These are phyloP conservation scores for Cephus sareptanus DNA, from an alignment of 2,888 invertebrate species.

Conservation along the genomic window DNA sequence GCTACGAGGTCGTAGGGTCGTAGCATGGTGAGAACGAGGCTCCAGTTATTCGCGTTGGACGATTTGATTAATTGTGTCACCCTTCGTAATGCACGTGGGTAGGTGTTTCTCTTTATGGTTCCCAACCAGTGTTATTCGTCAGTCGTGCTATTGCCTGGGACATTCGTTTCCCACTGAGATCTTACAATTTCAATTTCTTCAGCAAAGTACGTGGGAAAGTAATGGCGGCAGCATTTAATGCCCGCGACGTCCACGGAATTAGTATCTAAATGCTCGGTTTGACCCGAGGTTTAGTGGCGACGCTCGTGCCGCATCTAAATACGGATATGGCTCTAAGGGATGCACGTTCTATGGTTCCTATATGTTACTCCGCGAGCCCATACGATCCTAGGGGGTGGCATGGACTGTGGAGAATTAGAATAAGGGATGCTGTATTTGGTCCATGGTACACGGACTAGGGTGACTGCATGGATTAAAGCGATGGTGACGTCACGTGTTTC, in stretches of 20 bases:
- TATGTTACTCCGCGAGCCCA: slow-evolving; percentile 3
- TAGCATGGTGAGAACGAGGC: no score
- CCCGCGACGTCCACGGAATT: background rate
- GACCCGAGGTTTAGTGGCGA: slow-evolving; percentile 18
- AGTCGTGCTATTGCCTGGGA: no score
- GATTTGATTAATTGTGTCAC: no score
- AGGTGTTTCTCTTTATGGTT: no score
- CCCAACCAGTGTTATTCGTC: no score
- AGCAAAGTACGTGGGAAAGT: no score
- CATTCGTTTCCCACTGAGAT: no score
- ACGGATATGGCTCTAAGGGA: slow-evolving; percentile 39
- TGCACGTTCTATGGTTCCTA: slow-evolving; percentile 23
- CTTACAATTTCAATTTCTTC: no score
- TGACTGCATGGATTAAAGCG: slow-evolving; percentile 62
- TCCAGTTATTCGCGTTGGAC: no score
- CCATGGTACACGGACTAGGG: slow-evolving; percentile 18
- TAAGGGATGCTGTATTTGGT: background rate
- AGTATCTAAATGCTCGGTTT: slow-evolving; percentile 16
- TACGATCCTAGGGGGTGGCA: slow-evolving; percentile 8
- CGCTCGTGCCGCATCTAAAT: slow-evolving; percentile 41
- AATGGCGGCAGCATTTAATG: no score
- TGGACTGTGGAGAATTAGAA: slow-evolving; percentile 11
- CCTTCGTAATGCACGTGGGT: no score
- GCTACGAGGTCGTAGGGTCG: no score
- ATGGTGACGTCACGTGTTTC: slow-evolving; percentile 63